Percentiles rank a stretch among this genome's conserved stretches.
Conservation (phyloP, 1,140 invertebrate species). For the Micrasema minimum region DNA sequence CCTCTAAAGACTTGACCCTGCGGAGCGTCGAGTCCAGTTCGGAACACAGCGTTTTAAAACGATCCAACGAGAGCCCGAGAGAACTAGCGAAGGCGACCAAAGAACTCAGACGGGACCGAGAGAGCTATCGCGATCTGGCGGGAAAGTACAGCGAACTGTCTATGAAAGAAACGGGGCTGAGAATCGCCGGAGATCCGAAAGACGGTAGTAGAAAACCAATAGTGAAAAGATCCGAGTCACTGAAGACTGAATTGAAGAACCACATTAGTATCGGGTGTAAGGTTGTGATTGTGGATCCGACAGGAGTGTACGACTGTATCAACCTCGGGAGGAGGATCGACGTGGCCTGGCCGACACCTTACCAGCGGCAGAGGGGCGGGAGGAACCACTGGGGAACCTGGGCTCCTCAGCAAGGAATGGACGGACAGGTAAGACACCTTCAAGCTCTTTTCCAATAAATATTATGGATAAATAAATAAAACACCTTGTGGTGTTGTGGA, state of each 20-base stretch:
- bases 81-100: constrained; percentile 63
- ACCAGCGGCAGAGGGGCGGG: constrained; percentile 85
- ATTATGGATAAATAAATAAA: no score
- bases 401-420: constrained; percentile 90
- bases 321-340: constrained; percentile 90
- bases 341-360: constrained; percentile 91
- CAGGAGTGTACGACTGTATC: constrained; percentile 83
- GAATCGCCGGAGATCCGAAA: constrained; percentile 56
- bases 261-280: constrained; percentile 65
- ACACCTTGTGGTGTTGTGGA: no score
- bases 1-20: constrained; percentile 45
- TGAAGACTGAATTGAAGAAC: constrained; percentile 66
- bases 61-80: constrained; percentile 60
- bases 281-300: constrained; percentile 69
- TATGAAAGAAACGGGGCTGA: constrained; percentile 58
- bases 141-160: constrained; percentile 64
- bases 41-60: constrained; percentile 50
- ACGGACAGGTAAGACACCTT: constrained; percentile 73
- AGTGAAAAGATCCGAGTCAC: constrained; percentile 63
- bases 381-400: constrained; percentile 89
- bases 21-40: constrained; percentile 51
- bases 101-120: constrained; percentile 63
- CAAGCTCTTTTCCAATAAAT: no score
- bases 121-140: constrained; percentile 64
- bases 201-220: constrained; percentile 60